These are phyloP conservation scores for Linnaemya tessellans DNA, from an alignment of 2,888 invertebrate species.

Conservation along the genomic window DNA sequence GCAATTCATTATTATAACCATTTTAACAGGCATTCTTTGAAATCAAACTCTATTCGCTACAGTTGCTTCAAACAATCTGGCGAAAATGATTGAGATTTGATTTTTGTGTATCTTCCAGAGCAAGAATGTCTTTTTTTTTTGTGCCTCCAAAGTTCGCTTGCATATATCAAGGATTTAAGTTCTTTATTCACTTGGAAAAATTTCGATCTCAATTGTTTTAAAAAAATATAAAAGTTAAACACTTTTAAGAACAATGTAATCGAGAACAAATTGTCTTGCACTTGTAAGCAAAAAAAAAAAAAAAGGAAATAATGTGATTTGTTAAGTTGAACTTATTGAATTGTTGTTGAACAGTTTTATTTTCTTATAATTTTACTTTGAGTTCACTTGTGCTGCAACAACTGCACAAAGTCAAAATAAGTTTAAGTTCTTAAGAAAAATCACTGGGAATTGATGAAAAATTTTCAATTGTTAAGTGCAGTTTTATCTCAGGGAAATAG, in stretches of 20 bases:
- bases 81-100: not conserved
- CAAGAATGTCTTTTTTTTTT: not conserved
- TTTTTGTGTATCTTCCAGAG: not conserved
- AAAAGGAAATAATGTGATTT: slow-evolving; percentile 22
- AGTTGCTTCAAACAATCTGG: not conserved
- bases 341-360: not conserved
- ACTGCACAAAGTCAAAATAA: slow-evolving; percentile 1
- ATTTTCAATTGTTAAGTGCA: slow-evolving; percentile 11
- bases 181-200: no score
- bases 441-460: slow-evolving; percentile 4
- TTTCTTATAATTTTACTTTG: not conserved
- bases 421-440: not conserved
- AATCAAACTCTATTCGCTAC: not conserved
- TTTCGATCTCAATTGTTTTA: not conserved
- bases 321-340: slow-evolving; percentile 44
- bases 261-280: slow-evolving; percentile 28
- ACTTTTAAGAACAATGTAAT: slow-evolving; percentile 27
- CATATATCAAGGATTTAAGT: not conserved
- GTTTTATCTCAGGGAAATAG: not conserved
- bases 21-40: not conserved
- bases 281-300: not conserved
- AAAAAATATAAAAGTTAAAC: slow-evolving; percentile 1
- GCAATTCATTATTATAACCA: not conserved
- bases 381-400: not conserved
- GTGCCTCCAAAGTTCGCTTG: not conserved